Percentiles rank a stretch among this genome's conserved stretches.
Conservation (phyloP, 2,888 invertebrate species). For the Xestia rhomboidea region DNA sequence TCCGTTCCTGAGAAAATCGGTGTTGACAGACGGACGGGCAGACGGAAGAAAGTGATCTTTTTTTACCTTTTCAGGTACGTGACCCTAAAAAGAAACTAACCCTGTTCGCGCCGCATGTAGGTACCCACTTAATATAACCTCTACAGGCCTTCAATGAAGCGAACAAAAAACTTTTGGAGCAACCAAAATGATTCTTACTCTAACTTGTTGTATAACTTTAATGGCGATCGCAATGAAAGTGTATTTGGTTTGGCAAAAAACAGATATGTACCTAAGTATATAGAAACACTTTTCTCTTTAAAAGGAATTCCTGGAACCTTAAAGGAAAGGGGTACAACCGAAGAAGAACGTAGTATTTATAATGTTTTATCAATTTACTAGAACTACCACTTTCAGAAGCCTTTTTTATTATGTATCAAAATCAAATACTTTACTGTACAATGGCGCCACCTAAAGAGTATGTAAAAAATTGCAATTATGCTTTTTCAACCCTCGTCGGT, state of each 20-base stretch:
- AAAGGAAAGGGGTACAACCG: background rate
- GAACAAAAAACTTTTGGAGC: constrained; percentile 32
- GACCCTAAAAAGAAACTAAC: background rate
- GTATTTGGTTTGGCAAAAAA: constrained; percentile 1
- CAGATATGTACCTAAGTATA: constrained; percentile 4
- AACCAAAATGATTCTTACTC: constrained; percentile 19
- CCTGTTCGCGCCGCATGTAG: constrained; percentile 12
- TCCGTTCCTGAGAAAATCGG: no score
- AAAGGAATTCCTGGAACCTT: background rate
- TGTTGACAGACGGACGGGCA: no score
- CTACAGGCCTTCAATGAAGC: constrained; percentile 7
- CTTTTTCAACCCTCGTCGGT: background rate
- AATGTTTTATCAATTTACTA: background rate
- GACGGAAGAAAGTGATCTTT: no score
- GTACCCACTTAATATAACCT: constrained; percentile 14
- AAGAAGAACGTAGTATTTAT: background rate
- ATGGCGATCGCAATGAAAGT: constrained; percentile 1
- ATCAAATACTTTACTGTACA: background rate
- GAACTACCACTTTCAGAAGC: background rate
- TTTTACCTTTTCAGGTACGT: no score
- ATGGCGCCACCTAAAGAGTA: background rate
- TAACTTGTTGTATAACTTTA: constrained; percentile 38
- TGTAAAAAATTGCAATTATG: background rate
- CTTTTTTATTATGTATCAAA: background rate
- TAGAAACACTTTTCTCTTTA: background rate